Base-by-base conservation (phyloP, 2,797 vertebrate genomes). In the Crenuchus spilurus region DNA sequence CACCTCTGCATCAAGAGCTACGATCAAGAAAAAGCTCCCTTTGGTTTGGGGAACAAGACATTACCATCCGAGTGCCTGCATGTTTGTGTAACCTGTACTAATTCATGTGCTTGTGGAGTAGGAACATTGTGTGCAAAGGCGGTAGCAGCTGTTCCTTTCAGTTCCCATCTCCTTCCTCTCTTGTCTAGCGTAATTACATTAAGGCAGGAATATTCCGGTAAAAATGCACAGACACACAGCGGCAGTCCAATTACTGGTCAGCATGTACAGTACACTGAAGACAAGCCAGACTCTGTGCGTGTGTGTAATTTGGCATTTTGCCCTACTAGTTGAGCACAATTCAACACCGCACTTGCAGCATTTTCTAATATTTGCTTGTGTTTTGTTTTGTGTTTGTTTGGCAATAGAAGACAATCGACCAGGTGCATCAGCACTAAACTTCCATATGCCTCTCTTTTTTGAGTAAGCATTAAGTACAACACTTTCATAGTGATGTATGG, bases 241-340 rank as follows among this genome's bases (percentile, higher is more conserved):
- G 49, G 63, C 70, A 58, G 69, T 33, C 79, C 77, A 79, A 75
- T 81, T 82, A 80, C 60, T 58, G 62, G 74, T 79, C 74, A 77
- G 78, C 74, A 52, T 51, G 76, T 79, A 70, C 52, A 49, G 69
- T 33, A 66, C 63, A 68, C 37, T 33, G 65, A 63, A 33, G 49
- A 24, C 8, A 37, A 63, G 41, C 58, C 31, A n/a, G 37, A 22
- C 10, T 22, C 18, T 46, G 46, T 20, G 46, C 3, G 20, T 14
- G 22, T 14, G 26, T 55, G 28, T n/a, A 2, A 28, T 13, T 24
- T 75, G 69, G 72, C 54, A 76, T n/a, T 6, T 14, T 30, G 63
- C 51, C 11, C 31, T 57, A n/a, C 65, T 37, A n/a, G 10, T 52
- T 1, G 30, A 73, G 70, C 14, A 24, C 28, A 81, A 74, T 74